A percentile compares a stretch with the other conserved stretches of the same genome.
phyloP scores from a whole-genome alignment of 2,797 vertebrate species.

The Loris lydekkerianus region DNA sequence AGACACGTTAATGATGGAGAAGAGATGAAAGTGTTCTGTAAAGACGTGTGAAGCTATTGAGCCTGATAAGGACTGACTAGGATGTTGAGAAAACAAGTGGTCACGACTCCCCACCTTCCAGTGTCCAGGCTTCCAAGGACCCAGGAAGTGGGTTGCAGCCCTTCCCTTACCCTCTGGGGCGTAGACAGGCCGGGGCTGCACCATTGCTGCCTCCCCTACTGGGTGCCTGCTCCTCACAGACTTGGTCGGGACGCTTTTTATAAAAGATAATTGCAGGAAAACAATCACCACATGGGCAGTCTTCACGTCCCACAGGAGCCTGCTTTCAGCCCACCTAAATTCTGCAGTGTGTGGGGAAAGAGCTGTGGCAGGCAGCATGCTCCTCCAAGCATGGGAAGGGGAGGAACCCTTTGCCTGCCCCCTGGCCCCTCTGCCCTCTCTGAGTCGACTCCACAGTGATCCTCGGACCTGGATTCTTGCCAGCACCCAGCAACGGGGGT shows the following conservation, averaged over 20 bases:
- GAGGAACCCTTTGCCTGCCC: accelerated
- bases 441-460: accelerated
- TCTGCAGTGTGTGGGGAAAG: accelerated
- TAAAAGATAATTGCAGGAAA: neutral
- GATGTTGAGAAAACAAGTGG: neutral
- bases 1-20: too few relatives aligned
- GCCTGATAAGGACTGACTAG: neutral
- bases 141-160: neutral
- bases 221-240: too few relatives aligned
- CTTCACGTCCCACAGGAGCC: accelerated
- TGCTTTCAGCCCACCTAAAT: too few relatives aligned
- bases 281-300: accelerated
- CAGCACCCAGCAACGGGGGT: accelerated
- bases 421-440: neutral
- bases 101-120: accelerated
- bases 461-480: accelerated
- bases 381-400: neutral
- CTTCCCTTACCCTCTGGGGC: neutral
- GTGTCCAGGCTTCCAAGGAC: neutral
- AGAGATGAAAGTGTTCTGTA: too few relatives aligned
- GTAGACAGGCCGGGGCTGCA: accelerated
- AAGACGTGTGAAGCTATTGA: too few relatives aligned
- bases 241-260: accelerated
- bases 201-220: accelerated
- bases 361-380: accelerated